Evolutionary conservation across 1,140 invertebrate genomes (phyloP), one percentile per base, ranked within the genome.

Genomic region (Rhynchophorus ferrugineus): DNA sequence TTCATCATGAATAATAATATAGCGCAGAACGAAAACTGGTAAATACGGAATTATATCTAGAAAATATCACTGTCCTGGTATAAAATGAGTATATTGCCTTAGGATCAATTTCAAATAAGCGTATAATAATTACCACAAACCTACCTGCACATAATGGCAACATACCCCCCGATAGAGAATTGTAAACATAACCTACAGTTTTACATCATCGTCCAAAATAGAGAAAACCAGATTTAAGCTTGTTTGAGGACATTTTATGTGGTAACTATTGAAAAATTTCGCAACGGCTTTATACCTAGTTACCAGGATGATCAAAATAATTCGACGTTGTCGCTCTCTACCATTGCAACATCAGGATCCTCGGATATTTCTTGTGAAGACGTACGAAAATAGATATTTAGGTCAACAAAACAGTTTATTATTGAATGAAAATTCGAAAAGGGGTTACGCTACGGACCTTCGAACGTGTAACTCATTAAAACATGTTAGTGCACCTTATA

Each of bases 111-210:
- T 29, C 24, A 29, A 29, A 29, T 29, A 6, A 29, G 24, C 5
- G 24, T 29, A 6, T 29, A 11, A 29, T 11, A 29, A 29, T 11
- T 29, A 6, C n/a, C n/a, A n/a, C n/a, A n/a, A n/a, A n/a, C n/a
- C n/a, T n/a, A n/a, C 24, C 24, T 29, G 2, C 35, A 39, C 17
- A 14, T 11, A 9, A 8, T 18, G 50, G 50, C 50, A 53, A 53
- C 43, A 2, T 13, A 2, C 43, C 22, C 36, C 39, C 24, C 34
- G 5, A 39, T 16, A 34, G 21, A 29, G 11, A 21, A 44, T 18
- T 39, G 52, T 49, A 54, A 54, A 54, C 52, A 48, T 54, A 54
- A 54, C 52, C 52, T 54, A 17, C n/a, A 45, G 16, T 19, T n/a
- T 54, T 48, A 21, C 39, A 37, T 54, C 44, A 54, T 48, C 45